phyloP scores from a whole-genome alignment of 1,140 invertebrate genomes.

The Cheumatopsyche charites region DNA sequence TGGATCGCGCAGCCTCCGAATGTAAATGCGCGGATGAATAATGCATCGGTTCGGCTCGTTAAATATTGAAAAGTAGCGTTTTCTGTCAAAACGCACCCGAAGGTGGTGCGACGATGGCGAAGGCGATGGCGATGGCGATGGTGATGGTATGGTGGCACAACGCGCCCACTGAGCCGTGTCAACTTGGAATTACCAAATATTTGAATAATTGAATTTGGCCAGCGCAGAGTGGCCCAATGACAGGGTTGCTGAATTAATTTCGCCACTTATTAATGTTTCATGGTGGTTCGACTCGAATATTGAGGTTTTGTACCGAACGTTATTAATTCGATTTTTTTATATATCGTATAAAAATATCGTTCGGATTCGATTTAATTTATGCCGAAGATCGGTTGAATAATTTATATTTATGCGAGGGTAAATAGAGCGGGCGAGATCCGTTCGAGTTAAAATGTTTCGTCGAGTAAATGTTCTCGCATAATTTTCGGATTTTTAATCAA shows the following conservation, averaged over 20 bases:
- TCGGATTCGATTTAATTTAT: too few relatives aligned
- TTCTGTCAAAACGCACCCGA: not conserved
- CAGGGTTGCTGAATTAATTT: constrained; percentile 31
- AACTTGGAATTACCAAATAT: constrained; percentile 39
- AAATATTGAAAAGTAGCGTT: constrained; percentile 37
- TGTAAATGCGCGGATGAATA: constrained; percentile 33
- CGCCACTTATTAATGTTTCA: constrained; percentile 37
- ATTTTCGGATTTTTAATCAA: too few relatives aligned
- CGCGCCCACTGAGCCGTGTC: constrained; percentile 11
- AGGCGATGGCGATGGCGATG: too few relatives aligned
- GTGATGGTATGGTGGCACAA: too few relatives aligned
- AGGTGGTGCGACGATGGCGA: too few relatives aligned
- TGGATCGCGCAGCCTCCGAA: constrained; percentile 19
- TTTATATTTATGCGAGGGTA: too few relatives aligned
- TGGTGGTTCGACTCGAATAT: constrained; percentile 31
- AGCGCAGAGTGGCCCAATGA: constrained; percentile 2
- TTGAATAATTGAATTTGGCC: constrained; percentile 38
- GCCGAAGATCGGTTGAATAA: too few relatives aligned
- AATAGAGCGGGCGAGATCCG: too few relatives aligned
- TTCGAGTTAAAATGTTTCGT: too few relatives aligned
- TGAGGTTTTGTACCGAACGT: not conserved
- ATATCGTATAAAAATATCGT: too few relatives aligned
- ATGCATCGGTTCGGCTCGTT: constrained; percentile 35
- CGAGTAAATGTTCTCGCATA: too few relatives aligned
- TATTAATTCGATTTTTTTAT: too few relatives aligned